Base-by-base conservation (phyloP, 1,140 invertebrate genomes). In the Olivierus martensii region DNA sequence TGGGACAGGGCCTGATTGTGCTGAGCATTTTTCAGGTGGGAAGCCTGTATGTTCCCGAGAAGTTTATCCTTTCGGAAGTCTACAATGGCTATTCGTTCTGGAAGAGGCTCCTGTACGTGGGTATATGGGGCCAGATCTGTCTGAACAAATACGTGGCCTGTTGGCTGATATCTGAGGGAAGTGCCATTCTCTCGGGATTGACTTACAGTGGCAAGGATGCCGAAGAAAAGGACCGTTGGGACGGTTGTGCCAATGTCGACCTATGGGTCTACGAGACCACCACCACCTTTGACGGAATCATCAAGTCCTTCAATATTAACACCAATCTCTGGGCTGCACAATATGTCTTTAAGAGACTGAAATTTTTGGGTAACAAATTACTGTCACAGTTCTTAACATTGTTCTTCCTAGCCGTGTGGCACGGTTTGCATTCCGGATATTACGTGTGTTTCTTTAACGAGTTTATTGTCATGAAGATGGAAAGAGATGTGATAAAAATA, bases 401-500 rank as follows among this genome's bases (percentile, higher is more conserved):
- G 15, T 41, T 79, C 0, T 96, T 94, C 69, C 75, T 97, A 10
- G 87, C 92, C 0, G 55, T 94, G 0, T 97, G 92, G 92, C 91
- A 97, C 66, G 92, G 92, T 14, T 77, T 87, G 39, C 83, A 90
- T 61, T 55, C 56, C 10, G 89, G 90, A 3, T 97, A 97, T 62
- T 96, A 92, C 64, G 72, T 87, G 57, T 83, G 82, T 43, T 97
- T 97, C 71, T 78, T 88, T 39, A 81, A 91, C 66, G 92, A 97
- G 66, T 94, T 94, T 62, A 67, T 86, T 18, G 79, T 91, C 41
- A 86, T 93, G 64, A 82, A 79, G 56, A 79, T 84, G 59, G 91
- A 96, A 65, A 85, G 81, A 73, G 84, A 87, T 65, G 84, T 89
- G 70, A 79, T 18, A 22, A 43, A 43, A 17, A 17, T 43, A 9